Conservation (phyloP, 2,113 vertebrate genomes). For the Neodontobutis hainanensis region DNA sequence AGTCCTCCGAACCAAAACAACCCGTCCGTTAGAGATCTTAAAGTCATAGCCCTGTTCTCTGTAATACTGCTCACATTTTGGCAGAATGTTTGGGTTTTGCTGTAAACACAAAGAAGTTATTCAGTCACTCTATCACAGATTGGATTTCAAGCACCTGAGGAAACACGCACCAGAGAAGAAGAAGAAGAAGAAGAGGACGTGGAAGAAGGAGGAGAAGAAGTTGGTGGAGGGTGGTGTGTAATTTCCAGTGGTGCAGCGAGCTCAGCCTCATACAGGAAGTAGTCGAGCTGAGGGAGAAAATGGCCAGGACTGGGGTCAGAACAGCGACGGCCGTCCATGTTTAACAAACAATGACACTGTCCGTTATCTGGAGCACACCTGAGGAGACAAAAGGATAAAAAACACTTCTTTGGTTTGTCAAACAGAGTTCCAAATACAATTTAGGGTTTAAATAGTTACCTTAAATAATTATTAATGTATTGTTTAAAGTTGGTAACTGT, state of each 20-base stretch:
- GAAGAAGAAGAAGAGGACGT: constrained; percentile 13
- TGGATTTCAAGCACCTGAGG: no score
- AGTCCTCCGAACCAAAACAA: constrained; percentile 78
- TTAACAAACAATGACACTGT: constrained; percentile 84
- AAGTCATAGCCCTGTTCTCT: constrained; percentile 84
- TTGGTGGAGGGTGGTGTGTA: constrained; percentile 44
- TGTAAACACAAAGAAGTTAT: constrained; percentile 44
- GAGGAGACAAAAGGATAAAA: background rate
- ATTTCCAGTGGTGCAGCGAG: constrained; percentile 69
- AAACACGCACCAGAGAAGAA: constrained; percentile 74
- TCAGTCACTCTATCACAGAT: background rate
- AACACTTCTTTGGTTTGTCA: no score
- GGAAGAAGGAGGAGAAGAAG: constrained; percentile 46
- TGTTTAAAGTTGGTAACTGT: no score
- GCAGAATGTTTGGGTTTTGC: constrained; percentile 73
- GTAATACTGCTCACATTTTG: constrained; percentile 83
- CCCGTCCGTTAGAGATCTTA: constrained; percentile 77
- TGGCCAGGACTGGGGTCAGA: constrained; percentile 79
- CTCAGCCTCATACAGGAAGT: constrained; percentile 89
- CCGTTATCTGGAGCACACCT: constrained; percentile 81
- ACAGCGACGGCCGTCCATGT: constrained; percentile 81
- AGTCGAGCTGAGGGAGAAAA: constrained; percentile 85
- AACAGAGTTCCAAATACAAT: no score
- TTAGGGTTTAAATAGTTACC: no score
- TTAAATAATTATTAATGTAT: no score